Conservation (phyloP, 2,113 vertebrate genomes). For the Corvus hawaiiensis region DNA sequence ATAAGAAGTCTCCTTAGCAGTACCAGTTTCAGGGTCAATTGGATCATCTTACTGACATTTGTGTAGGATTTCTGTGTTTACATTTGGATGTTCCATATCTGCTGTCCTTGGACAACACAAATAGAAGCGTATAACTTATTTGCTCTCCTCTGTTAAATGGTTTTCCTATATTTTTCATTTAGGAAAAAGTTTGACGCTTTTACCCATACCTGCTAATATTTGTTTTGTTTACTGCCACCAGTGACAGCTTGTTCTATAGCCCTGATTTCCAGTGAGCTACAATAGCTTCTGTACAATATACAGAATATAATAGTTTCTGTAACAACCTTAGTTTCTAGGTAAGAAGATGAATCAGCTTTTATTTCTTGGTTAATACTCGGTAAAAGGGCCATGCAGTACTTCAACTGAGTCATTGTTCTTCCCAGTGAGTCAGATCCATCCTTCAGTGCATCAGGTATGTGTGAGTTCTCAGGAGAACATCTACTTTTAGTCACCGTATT, state of each 20-base stretch:
- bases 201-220: neutral
- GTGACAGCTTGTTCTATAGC: neutral
- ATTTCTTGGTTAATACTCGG: neutral
- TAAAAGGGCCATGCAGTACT: neutral
- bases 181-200: neutral
- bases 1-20: neutral
- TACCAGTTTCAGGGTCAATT: neutral
- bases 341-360: neutral
- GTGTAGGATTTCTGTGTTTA: neutral
- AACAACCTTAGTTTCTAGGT: neutral
- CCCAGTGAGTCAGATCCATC: neutral
- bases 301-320: neutral
- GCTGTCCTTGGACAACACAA: neutral
- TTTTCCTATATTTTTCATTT: neutral
- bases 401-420: neutral
- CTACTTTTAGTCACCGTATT: neutral
- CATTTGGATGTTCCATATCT: neutral
- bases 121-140: neutral
- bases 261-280: neutral
- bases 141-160: neutral
- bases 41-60: neutral
- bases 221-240: neutral
- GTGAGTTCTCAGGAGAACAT: neutral
- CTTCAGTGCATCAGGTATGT: neutral
- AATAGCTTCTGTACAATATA: neutral